Conservation (phyloP, 2,113 vertebrate genomes). For the Camelus dromedarius region DNA sequence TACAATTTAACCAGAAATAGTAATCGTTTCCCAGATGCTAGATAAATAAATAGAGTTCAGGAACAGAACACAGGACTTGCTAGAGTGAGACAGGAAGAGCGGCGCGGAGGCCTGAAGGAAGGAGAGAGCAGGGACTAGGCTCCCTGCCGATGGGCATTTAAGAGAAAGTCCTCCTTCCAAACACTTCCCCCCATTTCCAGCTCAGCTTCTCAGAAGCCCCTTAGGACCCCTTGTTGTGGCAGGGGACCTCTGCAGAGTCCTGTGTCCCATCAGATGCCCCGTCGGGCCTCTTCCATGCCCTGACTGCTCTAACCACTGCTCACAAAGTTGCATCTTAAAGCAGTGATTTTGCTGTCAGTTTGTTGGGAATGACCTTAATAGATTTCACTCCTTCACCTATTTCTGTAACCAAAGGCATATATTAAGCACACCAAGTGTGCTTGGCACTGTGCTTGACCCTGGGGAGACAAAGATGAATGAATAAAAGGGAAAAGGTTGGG, state of each 20-base stretch:
- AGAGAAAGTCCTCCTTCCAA: neutral
- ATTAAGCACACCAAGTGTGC: neutral
- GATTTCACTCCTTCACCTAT: neutral
- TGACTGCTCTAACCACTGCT: neutral
- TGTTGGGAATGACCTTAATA: neutral
- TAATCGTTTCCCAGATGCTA: neutral
- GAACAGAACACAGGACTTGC: neutral
- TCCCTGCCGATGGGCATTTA: neutral
- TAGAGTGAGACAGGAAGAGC: neutral
- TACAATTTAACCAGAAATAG: neutral
- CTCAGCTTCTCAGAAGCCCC: neutral
- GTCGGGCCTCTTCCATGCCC: neutral
- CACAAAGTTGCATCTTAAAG: neutral
- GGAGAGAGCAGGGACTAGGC: rapidly evolving
- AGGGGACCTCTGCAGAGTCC: neutral
- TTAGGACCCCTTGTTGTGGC: neutral
- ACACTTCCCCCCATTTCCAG: too few species aligned
- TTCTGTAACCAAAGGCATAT: neutral
- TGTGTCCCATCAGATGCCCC: neutral
- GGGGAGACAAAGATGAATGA: constrained; percentile 5
- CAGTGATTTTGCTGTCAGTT: neutral
- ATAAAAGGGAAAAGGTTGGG: neutral
- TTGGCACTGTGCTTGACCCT: neutral
- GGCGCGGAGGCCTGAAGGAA: neutral
- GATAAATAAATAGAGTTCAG: neutral